These are phyloP conservation scores for Hypercompe scribonia DNA, from an alignment of 2,888 invertebrate species.

Conservation along the genomic window DNA sequence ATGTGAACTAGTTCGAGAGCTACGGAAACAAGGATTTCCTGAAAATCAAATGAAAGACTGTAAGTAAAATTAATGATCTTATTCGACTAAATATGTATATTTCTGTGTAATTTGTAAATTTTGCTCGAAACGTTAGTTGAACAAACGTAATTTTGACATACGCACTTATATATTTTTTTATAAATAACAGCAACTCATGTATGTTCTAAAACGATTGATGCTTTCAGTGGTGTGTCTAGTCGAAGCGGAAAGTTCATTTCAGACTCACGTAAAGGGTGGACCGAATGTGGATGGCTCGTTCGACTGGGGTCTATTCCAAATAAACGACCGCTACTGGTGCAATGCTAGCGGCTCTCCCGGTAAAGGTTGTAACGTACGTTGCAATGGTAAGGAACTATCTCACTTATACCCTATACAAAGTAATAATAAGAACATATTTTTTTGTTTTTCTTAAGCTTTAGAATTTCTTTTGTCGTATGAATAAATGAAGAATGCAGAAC, in stretches of 20 bases:
- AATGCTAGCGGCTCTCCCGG: conserved; percentile 47
- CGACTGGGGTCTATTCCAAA: conserved; percentile 69
- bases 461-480: not conserved
- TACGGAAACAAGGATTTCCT: conserved; percentile 63
- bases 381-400: conserved; percentile 11
- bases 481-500: not conserved
- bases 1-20: conserved; percentile 62
- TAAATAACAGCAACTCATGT: not conserved
- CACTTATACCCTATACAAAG: no score
- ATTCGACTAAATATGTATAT: not conserved
- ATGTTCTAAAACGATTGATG: no score
- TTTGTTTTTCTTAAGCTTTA: no score
- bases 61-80: conserved; percentile 19
- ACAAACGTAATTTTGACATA: no score
- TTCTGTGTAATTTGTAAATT: no score
- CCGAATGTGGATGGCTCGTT: conserved; percentile 72
- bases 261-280: conserved; percentile 69
- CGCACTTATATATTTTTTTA: no score
- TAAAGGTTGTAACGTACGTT: conserved; percentile 41
- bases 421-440: no score
- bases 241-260: conserved; percentile 75
- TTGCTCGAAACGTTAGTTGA: no score
- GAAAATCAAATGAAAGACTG: conserved; percentile 53
- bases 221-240: conserved; percentile 76
- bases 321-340: conserved; percentile 65